Conservation (phyloP, 2,888 invertebrate species). For the Campoplex capitator region DNA sequence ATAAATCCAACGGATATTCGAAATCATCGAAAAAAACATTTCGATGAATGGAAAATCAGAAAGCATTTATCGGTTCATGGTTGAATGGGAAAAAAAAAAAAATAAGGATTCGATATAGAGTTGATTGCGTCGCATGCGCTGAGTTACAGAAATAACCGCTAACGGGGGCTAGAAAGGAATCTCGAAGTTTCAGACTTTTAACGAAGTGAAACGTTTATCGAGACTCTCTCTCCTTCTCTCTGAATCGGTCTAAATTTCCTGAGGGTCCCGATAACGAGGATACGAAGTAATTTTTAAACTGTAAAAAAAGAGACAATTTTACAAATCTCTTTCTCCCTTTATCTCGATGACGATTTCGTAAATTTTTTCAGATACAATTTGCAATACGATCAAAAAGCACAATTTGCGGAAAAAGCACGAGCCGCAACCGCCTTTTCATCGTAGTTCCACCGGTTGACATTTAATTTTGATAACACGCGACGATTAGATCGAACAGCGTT, state of each 20-base stretch:
- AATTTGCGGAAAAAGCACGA: constrained; percentile 27
- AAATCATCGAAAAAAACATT: constrained; percentile 27
- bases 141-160: constrained; percentile 41
- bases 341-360: background rate
- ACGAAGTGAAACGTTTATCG: constrained; percentile 53
- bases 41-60: constrained; percentile 55
- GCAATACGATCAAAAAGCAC: constrained; percentile 46
- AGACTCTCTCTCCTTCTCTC: background rate
- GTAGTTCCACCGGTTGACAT: constrained; percentile 37
- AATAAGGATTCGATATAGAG: constrained; percentile 40
- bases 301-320: constrained; percentile 30
- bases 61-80: constrained; percentile 42
- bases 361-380: constrained; percentile 18
- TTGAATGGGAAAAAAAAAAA: background rate
- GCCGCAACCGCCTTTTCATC: background rate
- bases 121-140: constrained; percentile 30
- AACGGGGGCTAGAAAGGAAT: constrained; percentile 24
- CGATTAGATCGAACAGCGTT: background rate
- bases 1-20: background rate
- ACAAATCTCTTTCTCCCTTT: constrained; percentile 5
- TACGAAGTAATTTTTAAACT: constrained; percentile 54
- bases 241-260: constrained; percentile 66
- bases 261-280: constrained; percentile 61
- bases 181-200: constrained; percentile 56
- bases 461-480: constrained; percentile 39